Evolutionary conservation across 2,113 vertebrate species (phyloP).

Genomic region (Caranx ignobilis): DNA sequence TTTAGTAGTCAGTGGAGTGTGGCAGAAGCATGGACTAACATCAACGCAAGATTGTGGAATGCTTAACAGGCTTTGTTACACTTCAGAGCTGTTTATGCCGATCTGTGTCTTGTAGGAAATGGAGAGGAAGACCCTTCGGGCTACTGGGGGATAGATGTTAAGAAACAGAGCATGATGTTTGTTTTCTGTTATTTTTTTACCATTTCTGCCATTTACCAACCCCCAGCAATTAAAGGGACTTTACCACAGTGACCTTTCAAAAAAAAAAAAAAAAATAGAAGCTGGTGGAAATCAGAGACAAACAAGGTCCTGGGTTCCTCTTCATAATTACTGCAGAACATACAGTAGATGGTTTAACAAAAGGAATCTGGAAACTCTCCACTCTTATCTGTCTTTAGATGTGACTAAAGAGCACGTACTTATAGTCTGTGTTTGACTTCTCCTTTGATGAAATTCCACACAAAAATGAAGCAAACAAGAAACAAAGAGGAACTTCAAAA

Average conservation of each 20-base stretch:
- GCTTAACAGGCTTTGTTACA: constrained; percentile 71
- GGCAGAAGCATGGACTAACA: constrained; percentile 56
- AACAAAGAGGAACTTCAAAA: too few relatives aligned
- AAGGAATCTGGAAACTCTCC: too few relatives aligned
- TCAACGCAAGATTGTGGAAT: constrained; percentile 65
- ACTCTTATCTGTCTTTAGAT: too few relatives aligned
- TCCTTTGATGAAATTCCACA: too few relatives aligned
- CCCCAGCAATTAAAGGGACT: constrained; percentile 4
- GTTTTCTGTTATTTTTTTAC: constrained; percentile 20
- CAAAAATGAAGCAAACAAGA: too few relatives aligned
- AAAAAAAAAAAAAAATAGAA: not conserved
- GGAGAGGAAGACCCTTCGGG: constrained; percentile 33
- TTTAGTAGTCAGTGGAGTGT: constrained; percentile 68
- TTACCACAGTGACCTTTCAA: not conserved
- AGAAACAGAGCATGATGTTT: constrained; percentile 19
- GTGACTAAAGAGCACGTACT: too few relatives aligned
- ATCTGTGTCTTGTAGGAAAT: constrained; percentile 27
- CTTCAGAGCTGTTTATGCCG: constrained; percentile 59
- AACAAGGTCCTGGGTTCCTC: too few relatives aligned
- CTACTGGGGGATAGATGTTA: constrained; percentile 2
- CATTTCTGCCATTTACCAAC: not conserved
- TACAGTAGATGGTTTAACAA: too few relatives aligned
- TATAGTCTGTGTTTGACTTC: too few relatives aligned
- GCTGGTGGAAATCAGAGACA: not conserved
- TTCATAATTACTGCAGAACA: too few relatives aligned